Base-by-base conservation (phyloP, 2,888 invertebrate species). In the Brachyptera putata region DNA sequence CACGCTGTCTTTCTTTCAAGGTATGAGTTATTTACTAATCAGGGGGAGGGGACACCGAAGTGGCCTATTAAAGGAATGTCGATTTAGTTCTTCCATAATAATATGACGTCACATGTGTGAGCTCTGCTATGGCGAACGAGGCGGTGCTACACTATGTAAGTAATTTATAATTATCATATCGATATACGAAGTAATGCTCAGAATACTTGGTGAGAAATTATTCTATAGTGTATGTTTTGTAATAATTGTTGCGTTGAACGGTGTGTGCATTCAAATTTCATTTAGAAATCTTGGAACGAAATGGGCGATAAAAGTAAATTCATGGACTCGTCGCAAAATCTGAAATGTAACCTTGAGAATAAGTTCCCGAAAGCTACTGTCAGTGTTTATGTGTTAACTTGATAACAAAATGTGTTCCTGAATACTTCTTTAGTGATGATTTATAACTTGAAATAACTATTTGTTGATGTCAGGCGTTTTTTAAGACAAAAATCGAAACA, bases 41-140 rank as follows among this genome's bases (percentile, higher is more conserved):
- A 21, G 18, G 53, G 53, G 53, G 36, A 53, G 53, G 53, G 36
- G 34, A 53, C 36, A 7, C 3, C 16, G 4, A 46, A 46, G 34
- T 58, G 58, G 63, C 61, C 63, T 58, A 61, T 50, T 57, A 39
- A 49, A 22, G 61, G 63, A 59, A 64, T 58, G 62, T 64, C 62
- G 62, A 62, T 62, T 63, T 60, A 63, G 57, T 63, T 37, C 43
- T 60, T 18, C 53, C 56, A 41, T 57, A 36, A n/a, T n/a, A n/a
- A 49, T 46, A 62, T 64, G 64, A 64, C 62, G 62, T 64, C 63
- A 63, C 58, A 63, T 63, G 63, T 58, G 56, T 36, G 50, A 21
- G 18, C 43, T 53, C 50, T 56, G 63, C 58, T 62, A 64, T 64
- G 64, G 64, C 64, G 62, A 62, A 60, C 56, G 60, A 62, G 58